These are phyloP conservation scores for Dicyrtoma fusca DNA, from an alignment of 2,888 invertebrate genomes.

Conservation along the genomic window DNA sequence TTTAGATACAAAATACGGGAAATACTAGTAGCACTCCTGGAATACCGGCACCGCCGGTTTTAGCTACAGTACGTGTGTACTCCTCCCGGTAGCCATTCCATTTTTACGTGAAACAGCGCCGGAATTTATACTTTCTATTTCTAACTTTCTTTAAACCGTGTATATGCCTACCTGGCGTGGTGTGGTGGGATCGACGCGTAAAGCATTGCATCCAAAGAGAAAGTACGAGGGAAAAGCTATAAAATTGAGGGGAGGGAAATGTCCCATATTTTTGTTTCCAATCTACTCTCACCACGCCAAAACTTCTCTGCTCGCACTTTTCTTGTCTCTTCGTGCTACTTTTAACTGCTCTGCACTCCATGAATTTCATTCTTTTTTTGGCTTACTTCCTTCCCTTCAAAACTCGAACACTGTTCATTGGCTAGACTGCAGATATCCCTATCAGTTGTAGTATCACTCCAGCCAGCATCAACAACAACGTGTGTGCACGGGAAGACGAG, in stretches of 20 bases:
- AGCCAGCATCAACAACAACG: too few relatives aligned
- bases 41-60: background rate
- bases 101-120: background rate
- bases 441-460: too few relatives aligned
- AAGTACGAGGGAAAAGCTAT: background rate
- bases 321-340: background rate
- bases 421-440: too few relatives aligned
- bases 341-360: too few relatives aligned
- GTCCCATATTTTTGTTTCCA: constrained; percentile 30
- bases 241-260: constrained; percentile 17
- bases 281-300: constrained; percentile 27
- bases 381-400: too few relatives aligned
- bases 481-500: too few relatives aligned
- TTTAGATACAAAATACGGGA: constrained; percentile 11
- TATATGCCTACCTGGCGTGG: constrained; percentile 17
- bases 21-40: background rate
- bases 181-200: background rate
- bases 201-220: background rate
- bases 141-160: background rate
- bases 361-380: too few relatives aligned
- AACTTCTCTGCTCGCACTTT: background rate
- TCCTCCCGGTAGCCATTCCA: background rate
- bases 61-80: too few relatives aligned
- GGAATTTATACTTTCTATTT: too few relatives aligned
- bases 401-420: too few relatives aligned